A percentile compares a stretch with the other conserved stretches of the same genome.
phyloP scores from a whole-genome alignment of 2,113 vertebrate genomes.

The Heteronetta atricapilla region DNA sequence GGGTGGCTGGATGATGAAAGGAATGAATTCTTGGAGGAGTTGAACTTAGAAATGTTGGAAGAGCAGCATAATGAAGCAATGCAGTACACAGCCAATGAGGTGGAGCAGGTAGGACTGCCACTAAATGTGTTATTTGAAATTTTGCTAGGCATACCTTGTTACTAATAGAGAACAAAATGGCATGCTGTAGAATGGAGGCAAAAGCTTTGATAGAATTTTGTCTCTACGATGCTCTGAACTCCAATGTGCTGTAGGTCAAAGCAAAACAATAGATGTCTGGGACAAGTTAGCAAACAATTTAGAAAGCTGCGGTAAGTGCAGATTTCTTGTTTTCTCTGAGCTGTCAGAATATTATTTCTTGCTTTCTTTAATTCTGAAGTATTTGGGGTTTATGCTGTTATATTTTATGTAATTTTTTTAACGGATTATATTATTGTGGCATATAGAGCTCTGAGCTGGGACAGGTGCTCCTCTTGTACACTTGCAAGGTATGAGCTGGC shows the following conservation, averaged over 20 bases:
- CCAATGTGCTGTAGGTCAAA: accelerated
- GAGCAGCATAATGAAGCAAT: slow-evolving; percentile 89
- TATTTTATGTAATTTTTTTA: neutral
- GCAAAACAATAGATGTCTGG: neutral
- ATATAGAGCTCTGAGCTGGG: neutral
- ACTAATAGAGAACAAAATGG: neutral
- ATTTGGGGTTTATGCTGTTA: neutral
- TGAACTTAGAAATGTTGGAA: slow-evolving; percentile 95
- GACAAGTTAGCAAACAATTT: neutral
- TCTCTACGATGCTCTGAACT: neutral
- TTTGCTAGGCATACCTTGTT: neutral
- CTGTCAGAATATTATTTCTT: neutral
- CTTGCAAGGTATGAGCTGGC: neutral
- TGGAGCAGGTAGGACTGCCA: slow-evolving; percentile 82
- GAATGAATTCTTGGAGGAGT: slow-evolving; percentile 95
- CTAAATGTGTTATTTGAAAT: neutral
- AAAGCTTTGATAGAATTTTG: slow-evolving; percentile 20
- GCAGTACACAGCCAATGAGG: slow-evolving; percentile 82
- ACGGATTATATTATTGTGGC: neutral
- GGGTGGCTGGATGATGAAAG: slow-evolving; percentile 98
- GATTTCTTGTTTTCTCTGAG: neutral
- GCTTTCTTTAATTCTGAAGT: neutral
- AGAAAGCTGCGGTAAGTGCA: neutral
- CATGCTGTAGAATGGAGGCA: neutral
- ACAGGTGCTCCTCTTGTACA: neutral